Conservation (phyloP, 2,113 vertebrate species). For the Phalacrocorax carbo region DNA sequence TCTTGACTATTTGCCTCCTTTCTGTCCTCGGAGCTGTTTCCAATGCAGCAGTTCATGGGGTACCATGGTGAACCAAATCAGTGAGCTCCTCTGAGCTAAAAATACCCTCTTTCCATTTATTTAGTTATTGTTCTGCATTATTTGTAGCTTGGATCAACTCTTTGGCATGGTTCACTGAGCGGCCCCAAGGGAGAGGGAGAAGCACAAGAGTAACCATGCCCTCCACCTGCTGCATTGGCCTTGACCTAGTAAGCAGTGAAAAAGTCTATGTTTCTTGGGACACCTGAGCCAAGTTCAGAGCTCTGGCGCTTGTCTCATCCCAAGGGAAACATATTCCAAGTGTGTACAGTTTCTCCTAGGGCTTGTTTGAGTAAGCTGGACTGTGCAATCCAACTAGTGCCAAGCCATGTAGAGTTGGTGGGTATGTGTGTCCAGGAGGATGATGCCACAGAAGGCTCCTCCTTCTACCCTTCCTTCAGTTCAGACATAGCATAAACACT, state of each 20-base stretch:
- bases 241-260: not conserved
- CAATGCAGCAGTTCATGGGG: fast-evolving
- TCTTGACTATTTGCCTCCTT: not conserved
- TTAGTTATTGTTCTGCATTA: not conserved
- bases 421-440: not conserved
- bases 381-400: fast-evolving
- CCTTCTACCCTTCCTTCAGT: not conserved
- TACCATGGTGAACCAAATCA: not conserved
- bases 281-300: not conserved
- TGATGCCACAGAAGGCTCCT: not conserved
- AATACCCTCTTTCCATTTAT: not conserved
- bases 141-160: not conserved
- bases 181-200: not conserved
- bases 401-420: fast-evolving
- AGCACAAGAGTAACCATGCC: not conserved
- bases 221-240: not conserved
- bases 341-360: not conserved
- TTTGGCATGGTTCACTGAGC: not conserved
- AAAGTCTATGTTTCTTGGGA: not conserved
- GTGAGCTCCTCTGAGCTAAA: not conserved
- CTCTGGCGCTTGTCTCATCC: not conserved
- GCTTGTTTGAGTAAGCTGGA: not conserved
- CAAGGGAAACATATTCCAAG: not conserved
- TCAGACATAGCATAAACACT: not conserved
- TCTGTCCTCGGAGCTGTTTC: not conserved